Evolutionary conservation across 2,797 vertebrate species (phyloP).

Genomic region (Austrolebias charrua): DNA sequence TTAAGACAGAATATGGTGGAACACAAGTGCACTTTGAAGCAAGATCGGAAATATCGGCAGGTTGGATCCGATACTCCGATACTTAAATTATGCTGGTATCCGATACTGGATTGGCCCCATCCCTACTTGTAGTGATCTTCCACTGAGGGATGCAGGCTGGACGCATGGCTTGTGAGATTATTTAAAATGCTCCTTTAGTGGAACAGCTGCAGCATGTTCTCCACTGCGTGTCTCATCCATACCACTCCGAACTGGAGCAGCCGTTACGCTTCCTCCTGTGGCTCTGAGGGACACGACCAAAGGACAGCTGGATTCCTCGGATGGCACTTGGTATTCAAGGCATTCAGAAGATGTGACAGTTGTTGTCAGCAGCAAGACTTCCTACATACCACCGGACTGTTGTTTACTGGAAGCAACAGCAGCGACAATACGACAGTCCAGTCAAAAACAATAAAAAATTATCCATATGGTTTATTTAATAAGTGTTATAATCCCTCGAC

Average conservation of each 20-base stretch:
- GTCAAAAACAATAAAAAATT: background rate
- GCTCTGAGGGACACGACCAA: constrained; percentile 28
- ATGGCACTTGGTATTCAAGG: constrained; percentile 42
- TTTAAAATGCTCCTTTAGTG: background rate
- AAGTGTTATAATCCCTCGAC: constrained; percentile 32
- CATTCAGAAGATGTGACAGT: constrained; percentile 37
- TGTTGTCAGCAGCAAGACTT: constrained; percentile 36
- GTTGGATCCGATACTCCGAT: too few species aligned
- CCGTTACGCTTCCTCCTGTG: constrained; percentile 33
- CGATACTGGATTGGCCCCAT: too few species aligned
- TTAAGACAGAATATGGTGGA: too few species aligned
- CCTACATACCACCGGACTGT: constrained; percentile 20
- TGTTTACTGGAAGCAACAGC: constrained; percentile 25
- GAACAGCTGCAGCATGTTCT: constrained; percentile 21
- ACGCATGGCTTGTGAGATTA: background rate
- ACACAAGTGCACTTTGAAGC: too few species aligned
- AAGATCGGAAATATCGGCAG: too few species aligned
- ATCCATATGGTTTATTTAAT: background rate
- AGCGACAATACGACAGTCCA: background rate
- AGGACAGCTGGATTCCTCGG: constrained; percentile 48
- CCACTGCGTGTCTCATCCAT: constrained; percentile 13
- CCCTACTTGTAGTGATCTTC: background rate
- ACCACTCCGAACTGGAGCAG: background rate
- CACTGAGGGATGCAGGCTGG: background rate
- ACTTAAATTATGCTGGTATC: too few species aligned